These are phyloP conservation scores for Xerus rutilus DNA, from an alignment of 2,797 vertebrate genomes.

Conservation along the genomic window DNA sequence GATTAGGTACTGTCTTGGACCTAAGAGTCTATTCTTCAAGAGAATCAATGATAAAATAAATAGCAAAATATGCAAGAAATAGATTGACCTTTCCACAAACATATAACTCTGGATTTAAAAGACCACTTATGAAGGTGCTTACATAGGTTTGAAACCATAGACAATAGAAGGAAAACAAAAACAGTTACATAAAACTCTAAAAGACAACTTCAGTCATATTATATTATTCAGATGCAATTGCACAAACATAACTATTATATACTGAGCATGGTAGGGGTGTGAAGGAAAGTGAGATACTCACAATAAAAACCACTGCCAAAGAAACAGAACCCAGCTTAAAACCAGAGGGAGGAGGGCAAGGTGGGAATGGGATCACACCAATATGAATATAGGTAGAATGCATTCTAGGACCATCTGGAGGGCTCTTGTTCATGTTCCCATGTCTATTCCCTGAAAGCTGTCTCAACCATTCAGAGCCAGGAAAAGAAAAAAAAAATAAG, in stretches of 20 bases:
- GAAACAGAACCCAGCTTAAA: slow-evolving; percentile 52
- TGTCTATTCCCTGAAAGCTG: slow-evolving; percentile 65
- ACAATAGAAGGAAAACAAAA: background rate
- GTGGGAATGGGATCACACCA: background rate
- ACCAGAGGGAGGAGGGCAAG: slow-evolving; percentile 6
- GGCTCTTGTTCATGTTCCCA: slow-evolving; percentile 64
- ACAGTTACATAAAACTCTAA: background rate
- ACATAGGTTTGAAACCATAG: background rate
- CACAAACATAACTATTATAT: background rate
- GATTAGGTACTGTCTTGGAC: background rate
- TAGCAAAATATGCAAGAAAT: background rate
- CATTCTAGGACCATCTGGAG: slow-evolving; percentile 79
- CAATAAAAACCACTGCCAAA: slow-evolving; percentile 18
- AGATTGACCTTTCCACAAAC: background rate
- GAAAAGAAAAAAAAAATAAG: slow-evolving; percentile 24
- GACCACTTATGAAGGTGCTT: background rate
- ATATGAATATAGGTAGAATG: slow-evolving; percentile 35
- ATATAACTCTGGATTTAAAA: background rate
- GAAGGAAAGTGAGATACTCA: slow-evolving; percentile 20
- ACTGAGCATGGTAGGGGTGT: background rate
- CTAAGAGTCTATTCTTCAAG: slow-evolving; percentile 14
- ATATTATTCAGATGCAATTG: background rate
- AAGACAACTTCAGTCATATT: background rate
- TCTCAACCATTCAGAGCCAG: slow-evolving; percentile 63
- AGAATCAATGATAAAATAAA: slow-evolving; percentile 25